Conservation (phyloP, 2,888 invertebrate species). For the Globia sparganii region DNA sequence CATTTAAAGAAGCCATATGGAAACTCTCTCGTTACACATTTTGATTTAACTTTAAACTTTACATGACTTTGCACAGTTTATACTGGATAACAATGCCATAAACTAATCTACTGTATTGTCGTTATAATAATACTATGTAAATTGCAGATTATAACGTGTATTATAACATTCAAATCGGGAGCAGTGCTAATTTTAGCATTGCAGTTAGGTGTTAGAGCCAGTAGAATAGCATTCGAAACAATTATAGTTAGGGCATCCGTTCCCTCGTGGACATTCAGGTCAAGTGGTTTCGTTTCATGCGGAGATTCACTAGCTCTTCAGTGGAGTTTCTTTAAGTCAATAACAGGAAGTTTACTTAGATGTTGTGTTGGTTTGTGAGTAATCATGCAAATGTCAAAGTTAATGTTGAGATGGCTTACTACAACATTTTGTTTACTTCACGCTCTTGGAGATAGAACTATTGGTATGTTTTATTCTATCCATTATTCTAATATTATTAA, state of each 20-base stretch:
- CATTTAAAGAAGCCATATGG: background rate
- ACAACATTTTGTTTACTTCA: conserved; percentile 58
- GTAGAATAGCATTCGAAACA: conserved; percentile 68
- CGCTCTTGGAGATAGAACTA: conserved; percentile 68
- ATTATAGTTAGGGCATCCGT: conserved; percentile 65
- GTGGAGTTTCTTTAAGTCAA: conserved; percentile 6
- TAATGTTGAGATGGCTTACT: conserved; percentile 45
- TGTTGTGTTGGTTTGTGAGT: conserved; percentile 35
- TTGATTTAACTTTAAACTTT: conserved; percentile 5
- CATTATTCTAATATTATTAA: background rate
- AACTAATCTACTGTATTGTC: background rate
- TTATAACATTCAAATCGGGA: conserved; percentile 38
- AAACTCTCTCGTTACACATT: background rate
- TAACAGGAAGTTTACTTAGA: conserved; percentile 35
- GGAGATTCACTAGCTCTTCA: conserved; percentile 16
- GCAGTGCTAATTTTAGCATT: conserved; percentile 68
- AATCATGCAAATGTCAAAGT: conserved; percentile 49
- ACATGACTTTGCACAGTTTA: background rate
- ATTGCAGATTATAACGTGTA: conserved; percentile 34
- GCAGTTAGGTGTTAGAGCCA: conserved; percentile 66
- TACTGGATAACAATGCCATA: background rate
- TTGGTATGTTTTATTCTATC: conserved; percentile 66
- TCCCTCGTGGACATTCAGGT: conserved; percentile 55
- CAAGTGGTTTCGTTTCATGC: conserved; percentile 50
- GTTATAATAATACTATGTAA: background rate